Evolutionary conservation across 2,113 vertebrate genomes (phyloP), one percentile per base, ranked within the genome.

Genomic region (Grammomys surdaster): DNA sequence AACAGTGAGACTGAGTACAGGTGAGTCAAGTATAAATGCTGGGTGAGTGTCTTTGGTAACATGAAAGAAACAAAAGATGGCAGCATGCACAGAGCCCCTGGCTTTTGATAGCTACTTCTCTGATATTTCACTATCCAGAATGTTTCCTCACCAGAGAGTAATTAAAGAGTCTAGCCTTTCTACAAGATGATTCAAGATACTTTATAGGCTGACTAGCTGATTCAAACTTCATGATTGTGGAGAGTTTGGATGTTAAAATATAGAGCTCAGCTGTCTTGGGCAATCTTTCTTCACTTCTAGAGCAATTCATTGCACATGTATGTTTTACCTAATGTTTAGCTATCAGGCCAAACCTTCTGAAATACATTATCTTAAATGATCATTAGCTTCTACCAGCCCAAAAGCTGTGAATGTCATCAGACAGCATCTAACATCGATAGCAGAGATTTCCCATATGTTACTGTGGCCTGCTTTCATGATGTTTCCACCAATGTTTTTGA

Each of bases 11-110:
- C 0, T 24, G 19, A n/a, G 22, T 70, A 70, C 43, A 63, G 26
- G 1, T 65, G 20, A 76, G 22, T 19, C 28, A 82, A 48, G 56
- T 1, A 2, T 8, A n/a, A 60, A 80, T 9, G n/a, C 81, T 63
- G 4, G 56, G 4, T 31, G 40, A 43, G 26, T 19, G 8, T 51
- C 2, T 56, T 10, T 51, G 8, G 10, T 20, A 48, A 54, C 33
- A 51, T 8, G 19, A 36, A 36, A 4, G 33, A 26, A 4, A 63
- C 54, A 36, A 20, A 81, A 8, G 51, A 70, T 17, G 69, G 40
- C 3, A 17, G 60, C 7, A 3, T 20, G 31, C 17, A 0, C 31
- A 12, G 1, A 20, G 81, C 56, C 11, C 20, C 1, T 1, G 3
- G 60, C 10, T 69, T 67, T 58, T 40, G n/a, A n/a, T 8, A 76